Base-by-base conservation (phyloP, 1,140 invertebrate genomes). In the Mactra quadrangularis region DNA sequence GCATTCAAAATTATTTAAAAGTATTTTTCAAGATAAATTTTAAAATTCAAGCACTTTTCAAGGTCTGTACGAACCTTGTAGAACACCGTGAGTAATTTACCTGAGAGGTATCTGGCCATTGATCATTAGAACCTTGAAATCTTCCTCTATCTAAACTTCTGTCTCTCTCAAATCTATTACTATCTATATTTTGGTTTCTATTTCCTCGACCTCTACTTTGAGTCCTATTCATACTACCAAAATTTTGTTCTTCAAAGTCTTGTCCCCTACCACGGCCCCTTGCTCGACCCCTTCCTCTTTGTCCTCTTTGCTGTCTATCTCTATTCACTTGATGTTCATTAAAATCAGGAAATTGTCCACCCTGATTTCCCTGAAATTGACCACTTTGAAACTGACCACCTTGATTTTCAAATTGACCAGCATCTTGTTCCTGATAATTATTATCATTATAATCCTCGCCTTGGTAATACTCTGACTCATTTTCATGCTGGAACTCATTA, bases 101-200 rank as follows among this genome's bases (percentile, higher is more conserved):
- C n/a, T n/a, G n/a, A n/a, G n/a, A n/a, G n/a, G n/a, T n/a, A n/a
- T n/a, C n/a, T n/a, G n/a, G n/a, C 70, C 70, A 72, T 22, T 1
- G 31, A 17, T 55, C 52, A 38, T 72, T 13, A n/a, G 13, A 6
- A 17, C 55, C 31, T 29, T 72, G 29, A 3, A 17, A 17, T 72
- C 41, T 7, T 22, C 72, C 41, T 64, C 72, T 38, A 50, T 81
- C 77, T 41, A 27, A 13, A 50, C 77, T 71, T 47, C 77, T 53
- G 25, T 81, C 66, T 35, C 66, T 27, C 17, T 31, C 47, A 68
- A 70, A 70, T 38, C 72, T 75, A 33, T 72, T 41, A 45, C 38
- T 53, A 41, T 60, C 33, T 7, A 7, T 41, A 72, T 70, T 70
- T 41, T 64, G 60, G 22, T 45, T 35, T 41, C 35, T 19, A 45